Base-by-base conservation (phyloP, 2,797 vertebrate species). In the Psittacula derbiana region DNA sequence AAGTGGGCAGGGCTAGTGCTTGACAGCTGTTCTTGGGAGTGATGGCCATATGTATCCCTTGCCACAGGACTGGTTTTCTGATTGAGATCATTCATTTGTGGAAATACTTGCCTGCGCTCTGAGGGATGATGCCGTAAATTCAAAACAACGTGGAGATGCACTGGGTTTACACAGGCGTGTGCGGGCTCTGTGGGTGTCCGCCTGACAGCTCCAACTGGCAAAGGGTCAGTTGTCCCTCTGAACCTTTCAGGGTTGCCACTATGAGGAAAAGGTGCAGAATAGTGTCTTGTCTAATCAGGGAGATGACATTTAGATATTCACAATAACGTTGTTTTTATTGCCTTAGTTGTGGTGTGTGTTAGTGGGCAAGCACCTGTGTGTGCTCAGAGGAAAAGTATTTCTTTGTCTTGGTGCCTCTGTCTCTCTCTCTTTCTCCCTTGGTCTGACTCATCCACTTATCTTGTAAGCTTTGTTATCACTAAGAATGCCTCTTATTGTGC, bases 11-110 rank as follows among this genome's bases (percentile, higher is more conserved):
- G 94, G 82, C 92, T 83, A 86, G 85, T 91, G 92, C 94, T 90
- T 96, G 95, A 95, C 96, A 96, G 95, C 95, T 96, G 94, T 95
- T 95, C 91, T 96, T 92, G 94, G 92, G 83, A 93, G 74, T 90
- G 93, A 93, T 93, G 93, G 91, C 95, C 96, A 96, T 97, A 96
- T 96, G 95, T 80, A 96, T 93, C 82, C 95, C 82, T 90, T 95
- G 95, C 95, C 89, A 93, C 91, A 93, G 92, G 81, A 97, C 92
- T 90, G 87, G 69, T 66, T 95, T 95, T 90, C 95, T 95, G 95
- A 96, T 95, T 93, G 95, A 95, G 95, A 95, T 96, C 80, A 92
- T 88, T 96, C 93, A 70, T 92, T 96, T 91, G 91, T 90, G 87
- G 95, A 65, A 95, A 81, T 69, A 86, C 87, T 95, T 79, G 87